Base-by-base conservation (phyloP, 1,140 invertebrate genomes). In the Trachymyrmex septentrionalis region DNA sequence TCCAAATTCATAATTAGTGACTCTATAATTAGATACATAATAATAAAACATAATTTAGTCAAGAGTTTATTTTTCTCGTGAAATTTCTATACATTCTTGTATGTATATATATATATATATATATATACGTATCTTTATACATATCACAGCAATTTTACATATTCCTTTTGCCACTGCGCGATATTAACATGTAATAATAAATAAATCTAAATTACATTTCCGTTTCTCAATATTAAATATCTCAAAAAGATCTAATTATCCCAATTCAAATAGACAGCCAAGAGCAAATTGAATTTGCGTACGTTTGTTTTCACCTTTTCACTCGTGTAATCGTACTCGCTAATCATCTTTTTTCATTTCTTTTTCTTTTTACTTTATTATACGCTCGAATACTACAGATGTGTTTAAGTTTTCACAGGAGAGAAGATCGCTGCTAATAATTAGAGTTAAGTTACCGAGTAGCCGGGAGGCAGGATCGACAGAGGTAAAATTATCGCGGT, bases 141-240 rank as follows among this genome's bases (percentile, higher is more conserved):
- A 53, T 38, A 66, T 34, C 19, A n/a, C 53, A 63, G 12, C 14
- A 34, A 59, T 72, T 48, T 82, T 44, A 14, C 4, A 44, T 57
- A 63, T 69, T n/a, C 21, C 48, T 66, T 61, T 82, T 10, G 5
- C 30, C 27, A 14, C 30, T 27, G 5, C n/a, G 19, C 24, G 4
- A 9, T 19, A 50, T 61, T 50, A 84, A 73, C 3, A 72, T 53
- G 24, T 50, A 72, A 72, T 6, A 59, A 34, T 27, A 57, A 27
- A 63, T 50, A 27, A 61, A 75, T 73, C 44, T 7, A 75, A 84
- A 84, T 84, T 84, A 50, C 14, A 75, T 38, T 84, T 73, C 24
- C 69, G n/a, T 72, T 61, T 72, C 61, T 30, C 14, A n/a, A 9
- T 72, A 10, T 82, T 84, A 61, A 82, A 59, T 67, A n/a, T 84